Percentiles rank a stretch among this genome's conserved stretches.
These are phyloP conservation scores for chimpanzee (Pan troglodytes) DNA, from an alignment of 2,113 vertebrate genomes.

Conservation along the genomic window NHGRI_mPanTro3-v2.1_pri NC_072416.2:62213501-62214000, in stretches of 20 bases:
- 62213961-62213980: background rate
- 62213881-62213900: constrained; percentile 10
- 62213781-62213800: background rate
- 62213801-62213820: constrained; percentile 45
- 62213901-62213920: background rate
- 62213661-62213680: background rate
- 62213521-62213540: background rate
- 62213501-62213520: background rate
- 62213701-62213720: background rate
- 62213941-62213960: background rate
- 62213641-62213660: background rate
- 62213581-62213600: background rate
- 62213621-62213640: background rate
- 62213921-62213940: constrained; percentile 24
- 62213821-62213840: constrained; percentile 58
- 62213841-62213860: constrained; percentile 66
- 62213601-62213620: background rate
- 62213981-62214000: background rate
- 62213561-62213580: background rate
- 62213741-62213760: constrained; percentile 67
- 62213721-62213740: constrained; percentile 7
- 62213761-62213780: constrained; percentile 63
- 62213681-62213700: background rate
- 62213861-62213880: constrained; percentile 17
- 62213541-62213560: background rate